Evolutionary conservation across 2,797 vertebrate species (phyloP).

Genomic region (Momotus momota): DNA sequence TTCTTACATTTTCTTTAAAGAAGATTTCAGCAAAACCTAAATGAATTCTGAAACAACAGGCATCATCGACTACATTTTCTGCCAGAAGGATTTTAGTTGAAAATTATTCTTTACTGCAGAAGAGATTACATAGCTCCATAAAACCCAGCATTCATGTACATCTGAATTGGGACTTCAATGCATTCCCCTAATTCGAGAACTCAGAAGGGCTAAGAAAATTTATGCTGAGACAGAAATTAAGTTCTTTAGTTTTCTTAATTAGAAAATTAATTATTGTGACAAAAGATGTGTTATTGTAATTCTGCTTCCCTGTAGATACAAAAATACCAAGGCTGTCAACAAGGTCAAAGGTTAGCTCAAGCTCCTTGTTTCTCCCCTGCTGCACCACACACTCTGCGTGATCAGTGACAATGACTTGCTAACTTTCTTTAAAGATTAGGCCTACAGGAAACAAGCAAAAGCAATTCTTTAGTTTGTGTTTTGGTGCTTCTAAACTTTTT

Average conservation of each 20-base stretch:
- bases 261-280: not conserved
- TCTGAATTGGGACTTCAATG: no score
- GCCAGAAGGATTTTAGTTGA: no score
- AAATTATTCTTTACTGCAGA: no score
- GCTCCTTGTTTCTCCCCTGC: not conserved
- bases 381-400: not conserved
- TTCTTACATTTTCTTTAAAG: not conserved
- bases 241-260: not conserved
- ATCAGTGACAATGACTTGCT: not conserved
- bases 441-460: not conserved
- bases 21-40: not conserved
- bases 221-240: fast-evolving
- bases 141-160: no score
- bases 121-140: no score
- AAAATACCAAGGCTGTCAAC: not conserved
- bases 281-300: not conserved
- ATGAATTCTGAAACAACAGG: not conserved
- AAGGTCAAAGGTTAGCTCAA: not conserved
- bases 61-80: no score
- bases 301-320: not conserved
- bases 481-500: not conserved
- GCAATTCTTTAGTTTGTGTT: not conserved
- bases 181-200: no score
- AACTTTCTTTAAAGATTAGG: not conserved
- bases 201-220: not conserved